Evolutionary conservation across 2,797 vertebrate species (phyloP).

Genomic region (Spea hammondii): DNA sequence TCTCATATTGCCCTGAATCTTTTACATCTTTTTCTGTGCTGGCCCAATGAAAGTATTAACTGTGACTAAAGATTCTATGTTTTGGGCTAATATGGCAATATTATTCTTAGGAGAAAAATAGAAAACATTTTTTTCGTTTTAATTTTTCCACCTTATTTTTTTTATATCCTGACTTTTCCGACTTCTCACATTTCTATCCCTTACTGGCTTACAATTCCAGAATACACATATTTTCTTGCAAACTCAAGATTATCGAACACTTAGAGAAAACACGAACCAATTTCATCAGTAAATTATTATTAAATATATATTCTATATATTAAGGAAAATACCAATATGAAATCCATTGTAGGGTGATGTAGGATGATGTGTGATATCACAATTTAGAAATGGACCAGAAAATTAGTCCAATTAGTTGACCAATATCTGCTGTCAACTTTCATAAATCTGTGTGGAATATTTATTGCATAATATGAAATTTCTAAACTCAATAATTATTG

Average conservation of each 20-base stretch:
- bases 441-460: constrained; percentile 8
- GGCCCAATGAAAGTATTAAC: too few relatives aligned
- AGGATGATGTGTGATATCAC: not conserved
- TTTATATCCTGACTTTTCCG: not conserved
- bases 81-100: too few relatives aligned
- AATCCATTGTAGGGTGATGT: not conserved
- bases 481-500: constrained; percentile 19
- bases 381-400: not conserved
- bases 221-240: not conserved
- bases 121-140: too few relatives aligned
- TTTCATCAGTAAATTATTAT: not conserved
- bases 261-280: not conserved
- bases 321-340: not conserved
- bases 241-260: not conserved
- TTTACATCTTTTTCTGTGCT: too few relatives aligned
- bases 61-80: too few relatives aligned
- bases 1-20: too few relatives aligned
- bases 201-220: not conserved
- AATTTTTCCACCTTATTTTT: not conserved
- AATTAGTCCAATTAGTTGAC: not conserved
- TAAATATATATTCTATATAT: not conserved
- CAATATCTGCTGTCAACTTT: constrained; percentile 21
- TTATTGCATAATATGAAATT: constrained; percentile 9
- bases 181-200: not conserved
- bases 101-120: too few relatives aligned